A percentile compares a stretch with the other conserved stretches of the same genome.
Evolutionary conservation across 2,888 invertebrate species (phyloP).

Genomic region (Morpho deidamia): DNA sequence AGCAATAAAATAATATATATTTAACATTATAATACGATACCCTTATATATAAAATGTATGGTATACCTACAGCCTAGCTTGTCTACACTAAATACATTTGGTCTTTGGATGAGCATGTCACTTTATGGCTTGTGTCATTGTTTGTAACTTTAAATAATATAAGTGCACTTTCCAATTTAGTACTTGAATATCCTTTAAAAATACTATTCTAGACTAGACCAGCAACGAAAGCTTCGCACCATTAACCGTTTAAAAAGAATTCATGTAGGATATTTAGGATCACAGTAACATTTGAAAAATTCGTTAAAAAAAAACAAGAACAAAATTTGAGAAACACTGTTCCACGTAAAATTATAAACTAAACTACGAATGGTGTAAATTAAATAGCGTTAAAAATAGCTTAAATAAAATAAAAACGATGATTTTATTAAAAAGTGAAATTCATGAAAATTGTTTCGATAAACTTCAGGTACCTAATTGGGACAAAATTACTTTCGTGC

Average conservation of each 20-base stretch:
- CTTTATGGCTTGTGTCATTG: constrained; percentile 70
- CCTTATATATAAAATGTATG: constrained; percentile 51
- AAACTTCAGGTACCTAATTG: constrained; percentile 69
- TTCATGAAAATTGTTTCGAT: constrained; percentile 40
- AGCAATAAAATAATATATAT: constrained; percentile 26
- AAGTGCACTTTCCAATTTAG: constrained; percentile 72
- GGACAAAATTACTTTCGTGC: constrained; percentile 36
- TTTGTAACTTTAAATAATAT: constrained; percentile 62
- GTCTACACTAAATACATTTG: constrained; percentile 71
- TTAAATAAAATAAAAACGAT: constrained; percentile 31
- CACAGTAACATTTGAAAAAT: constrained; percentile 53
- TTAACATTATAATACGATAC: constrained; percentile 49
- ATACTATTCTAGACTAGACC: constrained; percentile 70
- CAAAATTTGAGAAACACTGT: constrained; percentile 75
- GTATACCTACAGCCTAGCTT: constrained; percentile 64
- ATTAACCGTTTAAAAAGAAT: constrained; percentile 38
- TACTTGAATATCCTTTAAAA: constrained; percentile 54
- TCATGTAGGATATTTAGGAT: constrained; percentile 38
- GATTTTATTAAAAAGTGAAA: constrained; percentile 25
- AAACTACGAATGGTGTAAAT: constrained; percentile 30
- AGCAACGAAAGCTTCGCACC: constrained; percentile 48
- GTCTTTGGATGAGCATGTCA: constrained; percentile 77
- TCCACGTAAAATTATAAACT: constrained; percentile 43
- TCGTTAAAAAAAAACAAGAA: constrained; percentile 40
- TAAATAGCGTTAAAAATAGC: constrained; percentile 29